Percentiles rank a stretch among this genome's conserved stretches.
Conservation (phyloP, 2,888 invertebrate species). For the Poecilus cupreus region DNA sequence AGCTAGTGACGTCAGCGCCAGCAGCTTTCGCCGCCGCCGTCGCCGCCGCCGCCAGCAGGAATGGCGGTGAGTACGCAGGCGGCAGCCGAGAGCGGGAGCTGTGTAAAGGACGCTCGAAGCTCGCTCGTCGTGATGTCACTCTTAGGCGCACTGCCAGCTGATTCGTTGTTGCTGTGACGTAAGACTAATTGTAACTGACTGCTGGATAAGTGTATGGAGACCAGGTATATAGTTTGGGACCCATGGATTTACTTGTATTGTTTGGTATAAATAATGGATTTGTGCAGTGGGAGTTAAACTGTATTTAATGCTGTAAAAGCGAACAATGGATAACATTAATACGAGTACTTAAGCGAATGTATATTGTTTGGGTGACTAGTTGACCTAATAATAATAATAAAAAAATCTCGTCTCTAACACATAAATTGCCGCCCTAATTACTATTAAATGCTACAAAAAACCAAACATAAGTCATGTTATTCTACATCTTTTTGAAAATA, state of each 20-base stretch:
- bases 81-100: neutral
- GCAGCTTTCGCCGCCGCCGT: neutral
- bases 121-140: conserved; percentile 10
- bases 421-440: too few relatives aligned
- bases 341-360: too few relatives aligned
- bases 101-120: neutral
- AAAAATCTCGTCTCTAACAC: too few relatives aligned
- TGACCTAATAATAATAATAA: too few relatives aligned
- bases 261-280: neutral
- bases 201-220: conserved; percentile 2
- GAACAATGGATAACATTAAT: too few relatives aligned
- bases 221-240: neutral
- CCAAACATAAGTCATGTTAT: too few relatives aligned
- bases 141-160: conserved; percentile 17
- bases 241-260: neutral
- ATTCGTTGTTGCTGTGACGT: neutral
- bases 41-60: neutral
- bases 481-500: too few relatives aligned
- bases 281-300: too few relatives aligned
- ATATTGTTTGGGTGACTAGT: too few relatives aligned
- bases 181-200: neutral
- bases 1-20: conserved; percentile 22
- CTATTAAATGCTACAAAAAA: too few relatives aligned
- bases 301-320: too few relatives aligned
- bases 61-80: neutral